Conservation (phyloP, 2,113 vertebrate genomes). For the Sebastes fasciatus region DNA sequence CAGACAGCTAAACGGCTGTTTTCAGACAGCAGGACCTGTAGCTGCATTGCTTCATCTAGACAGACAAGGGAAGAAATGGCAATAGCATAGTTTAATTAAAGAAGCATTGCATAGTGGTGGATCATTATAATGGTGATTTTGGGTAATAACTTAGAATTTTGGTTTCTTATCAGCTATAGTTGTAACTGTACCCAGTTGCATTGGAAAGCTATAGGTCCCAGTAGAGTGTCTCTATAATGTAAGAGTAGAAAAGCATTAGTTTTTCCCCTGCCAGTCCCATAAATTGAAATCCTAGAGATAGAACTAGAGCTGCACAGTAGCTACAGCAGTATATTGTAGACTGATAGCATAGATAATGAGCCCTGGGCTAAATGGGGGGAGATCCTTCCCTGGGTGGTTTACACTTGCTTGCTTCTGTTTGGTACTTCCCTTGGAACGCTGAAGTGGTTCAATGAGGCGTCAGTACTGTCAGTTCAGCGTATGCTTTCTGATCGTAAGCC, state of each 20-base stretch:
- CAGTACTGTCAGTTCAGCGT: slow-evolving; percentile 25
- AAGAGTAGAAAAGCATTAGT: slow-evolving; percentile 1
- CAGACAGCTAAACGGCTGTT: slow-evolving; percentile 2
- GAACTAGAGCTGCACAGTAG: neutral
- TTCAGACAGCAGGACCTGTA: slow-evolving; percentile 16
- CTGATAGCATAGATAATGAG: slow-evolving; percentile 14
- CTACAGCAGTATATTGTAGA: neutral
- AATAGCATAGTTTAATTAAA: slow-evolving; percentile 30
- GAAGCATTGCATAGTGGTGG: neutral
- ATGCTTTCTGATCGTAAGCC: slow-evolving; percentile 36
- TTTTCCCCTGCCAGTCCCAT: neutral
- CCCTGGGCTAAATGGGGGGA: neutral
- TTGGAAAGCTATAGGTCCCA: neutral
- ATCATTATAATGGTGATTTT: slow-evolving; percentile 3
- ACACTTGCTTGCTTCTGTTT: slow-evolving; percentile 27
- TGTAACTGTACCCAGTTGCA: neutral
- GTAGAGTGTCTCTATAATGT: neutral
- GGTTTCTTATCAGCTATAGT: neutral
- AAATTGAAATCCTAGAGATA: neutral
- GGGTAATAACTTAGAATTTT: slow-evolving; percentile 14
- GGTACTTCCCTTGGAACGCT: slow-evolving; percentile 21
- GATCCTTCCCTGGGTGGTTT: slow-evolving; percentile 14
- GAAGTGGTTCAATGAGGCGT: slow-evolving; percentile 49
- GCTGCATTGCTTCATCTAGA: neutral
- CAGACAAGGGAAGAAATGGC: neutral